Evolutionary conservation across 2,113 vertebrate genomes (phyloP), one percentile per base, ranked within the genome.

Genomic region (Epinephelus cyanopodus): DNA sequence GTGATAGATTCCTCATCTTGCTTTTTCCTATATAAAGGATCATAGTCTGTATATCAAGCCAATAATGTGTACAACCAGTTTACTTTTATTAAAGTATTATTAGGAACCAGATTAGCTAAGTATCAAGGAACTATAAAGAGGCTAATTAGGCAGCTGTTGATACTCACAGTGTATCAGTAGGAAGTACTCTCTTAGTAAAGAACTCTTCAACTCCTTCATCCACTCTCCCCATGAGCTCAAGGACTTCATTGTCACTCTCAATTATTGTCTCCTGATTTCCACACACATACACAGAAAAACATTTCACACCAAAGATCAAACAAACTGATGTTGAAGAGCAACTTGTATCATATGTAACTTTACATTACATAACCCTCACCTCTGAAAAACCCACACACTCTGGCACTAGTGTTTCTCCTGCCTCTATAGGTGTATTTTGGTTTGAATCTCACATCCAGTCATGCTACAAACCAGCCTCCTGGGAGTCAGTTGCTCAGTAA

Each of bases 201-300:
- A 98, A 98, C 88, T 98, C 97, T 76, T 98, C 97, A 87, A 98
- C 95, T 29, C 97, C 97, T 90, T 98, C 97, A 8, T 98, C 97
- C 92, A 98, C 96, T 0, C 96, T 93, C 56, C 96, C 95, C 87
- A 96, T 97, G 90, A 95, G 95, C 88, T 97, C 95, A 79, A 96
- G 96, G 87, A 95, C 96, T 8, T 96, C 96, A 92, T 96, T 97
- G 90, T 97, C 96, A 0, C 92, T 96, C 90, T 96, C 95, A 83
- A 96, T 92, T 0, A 96, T 96, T 77, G 96, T 96, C 58, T 97
- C 96, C 96, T 97, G 37, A 83, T 84, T 72, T 74, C 12, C 78
- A 85, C 56, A 87, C 48, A 75, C 33, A 90, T 14, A 81, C 48
- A 89, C 54, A 90, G 56, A 73, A 77, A 82, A 25, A 45, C 33